phyloP scores from a whole-genome alignment of 37 sponge, comb jelly and placozoan genomes.

The Diacarnus erythraeanus region DNA sequence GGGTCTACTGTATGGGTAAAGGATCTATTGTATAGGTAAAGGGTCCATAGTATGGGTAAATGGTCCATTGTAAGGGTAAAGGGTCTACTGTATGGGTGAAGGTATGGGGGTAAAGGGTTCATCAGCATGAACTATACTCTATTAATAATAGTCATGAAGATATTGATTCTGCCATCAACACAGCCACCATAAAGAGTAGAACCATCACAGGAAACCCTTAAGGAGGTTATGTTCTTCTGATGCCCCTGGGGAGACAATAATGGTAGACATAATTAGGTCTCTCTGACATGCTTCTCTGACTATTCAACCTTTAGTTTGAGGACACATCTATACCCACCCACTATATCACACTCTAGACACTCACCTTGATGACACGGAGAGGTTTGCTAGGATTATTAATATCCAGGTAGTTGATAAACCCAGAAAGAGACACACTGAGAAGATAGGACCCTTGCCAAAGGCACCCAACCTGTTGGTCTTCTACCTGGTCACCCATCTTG shows the following conservation, averaged over 20 bases:
- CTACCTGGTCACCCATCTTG: conserved; percentile 81
- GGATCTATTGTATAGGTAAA: neutral
- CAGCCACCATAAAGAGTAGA: conserved; percentile 76
- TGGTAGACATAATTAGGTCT: neutral
- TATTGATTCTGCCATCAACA: conserved; percentile 80
- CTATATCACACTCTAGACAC: neutral
- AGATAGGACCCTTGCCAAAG: conserved; percentile 93
- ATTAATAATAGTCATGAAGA: conserved; percentile 26
- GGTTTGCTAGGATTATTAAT: conserved; percentile 84
- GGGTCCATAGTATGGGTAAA: too few relatives aligned
- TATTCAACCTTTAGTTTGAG: too few relatives aligned
- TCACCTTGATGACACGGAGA: conserved; percentile 72
- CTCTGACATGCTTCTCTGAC: neutral
- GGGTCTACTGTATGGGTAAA: too few relatives aligned
- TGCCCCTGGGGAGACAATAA: conserved; percentile 64
- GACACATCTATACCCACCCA: neutral
- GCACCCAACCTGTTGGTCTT: conserved; percentile 94
- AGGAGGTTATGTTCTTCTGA: conserved; percentile 77
- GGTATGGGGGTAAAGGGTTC: neutral
- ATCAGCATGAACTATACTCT: too few relatives aligned
- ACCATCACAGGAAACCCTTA: conserved; percentile 40
- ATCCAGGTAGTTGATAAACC: conserved; percentile 94
- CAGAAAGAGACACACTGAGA: conserved; percentile 90
- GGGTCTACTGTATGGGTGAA: neutral
- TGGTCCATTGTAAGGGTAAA: neutral